Evolutionary conservation across 2,113 vertebrate genomes (phyloP).

Genomic region (Odocoileus virginianus): DNA sequence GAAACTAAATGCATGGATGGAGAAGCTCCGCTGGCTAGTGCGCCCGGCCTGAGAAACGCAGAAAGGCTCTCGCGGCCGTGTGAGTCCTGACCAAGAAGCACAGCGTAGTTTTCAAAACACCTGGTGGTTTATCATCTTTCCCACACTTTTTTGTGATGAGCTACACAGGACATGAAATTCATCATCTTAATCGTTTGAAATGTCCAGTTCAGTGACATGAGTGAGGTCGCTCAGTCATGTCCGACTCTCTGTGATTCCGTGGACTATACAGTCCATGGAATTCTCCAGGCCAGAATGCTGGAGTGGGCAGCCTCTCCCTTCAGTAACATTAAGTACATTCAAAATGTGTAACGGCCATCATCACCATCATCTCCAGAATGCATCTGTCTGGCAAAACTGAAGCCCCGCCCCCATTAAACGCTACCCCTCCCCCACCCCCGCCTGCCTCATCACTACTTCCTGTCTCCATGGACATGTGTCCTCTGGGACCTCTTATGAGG

Average conservation of each 20-base stretch:
- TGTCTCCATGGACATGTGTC: background rate
- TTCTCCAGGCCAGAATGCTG: background rate
- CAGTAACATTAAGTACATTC: too few species aligned
- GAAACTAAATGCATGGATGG: background rate
- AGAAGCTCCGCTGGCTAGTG: background rate
- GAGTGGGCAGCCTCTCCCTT: background rate
- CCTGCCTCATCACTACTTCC: too few species aligned
- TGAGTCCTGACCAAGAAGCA: background rate
- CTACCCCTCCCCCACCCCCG: fast-evolving
- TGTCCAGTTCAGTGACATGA: background rate
- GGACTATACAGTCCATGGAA: background rate
- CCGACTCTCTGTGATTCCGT: background rate
- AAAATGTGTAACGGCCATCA: fast-evolving
- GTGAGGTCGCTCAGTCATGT: fast-evolving
- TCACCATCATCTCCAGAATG: background rate
- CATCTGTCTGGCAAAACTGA: too few species aligned
- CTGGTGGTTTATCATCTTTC: background rate
- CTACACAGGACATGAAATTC: background rate
- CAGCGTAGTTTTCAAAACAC: background rate
- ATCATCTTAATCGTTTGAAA: background rate
- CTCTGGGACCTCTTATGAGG: background rate
- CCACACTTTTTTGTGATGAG: background rate
- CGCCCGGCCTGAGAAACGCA: background rate
- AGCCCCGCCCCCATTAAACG: too few species aligned
- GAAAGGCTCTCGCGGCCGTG: background rate